phyloP scores from a whole-genome alignment of 2,888 invertebrate genomes.

The Plusia festucae region DNA sequence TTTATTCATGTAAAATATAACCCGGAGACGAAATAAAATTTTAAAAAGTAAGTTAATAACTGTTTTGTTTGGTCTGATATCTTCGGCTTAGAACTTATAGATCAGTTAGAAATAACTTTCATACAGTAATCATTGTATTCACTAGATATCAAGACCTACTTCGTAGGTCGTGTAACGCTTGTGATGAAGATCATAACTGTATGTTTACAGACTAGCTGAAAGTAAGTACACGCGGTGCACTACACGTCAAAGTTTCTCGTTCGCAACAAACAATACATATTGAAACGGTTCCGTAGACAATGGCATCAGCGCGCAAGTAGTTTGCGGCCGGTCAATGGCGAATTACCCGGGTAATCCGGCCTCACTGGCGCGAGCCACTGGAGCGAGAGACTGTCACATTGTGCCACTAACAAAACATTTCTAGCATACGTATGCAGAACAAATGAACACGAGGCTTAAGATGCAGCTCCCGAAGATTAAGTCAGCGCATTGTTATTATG shows the following conservation, averaged over 20 bases:
- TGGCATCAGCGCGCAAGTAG: constrained; percentile 9
- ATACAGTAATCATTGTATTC: too few relatives aligned
- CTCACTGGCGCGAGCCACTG: constrained; percentile 24
- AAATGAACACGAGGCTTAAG: constrained; percentile 7
- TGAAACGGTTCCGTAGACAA: constrained; percentile 14
- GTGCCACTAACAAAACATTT: constrained; percentile 31
- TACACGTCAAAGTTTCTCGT: constrained; percentile 11
- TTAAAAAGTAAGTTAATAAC: too few relatives aligned
- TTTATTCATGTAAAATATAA: too few relatives aligned
- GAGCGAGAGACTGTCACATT: constrained; percentile 27
- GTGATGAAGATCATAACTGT: not conserved
- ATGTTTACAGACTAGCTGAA: not conserved
- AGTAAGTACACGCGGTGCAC: not conserved
- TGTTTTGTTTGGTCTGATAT: too few relatives aligned
- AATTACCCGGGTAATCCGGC: constrained; percentile 42
- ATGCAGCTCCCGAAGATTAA: constrained; percentile 2
- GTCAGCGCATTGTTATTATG: not conserved
- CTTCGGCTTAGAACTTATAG: too few relatives aligned
- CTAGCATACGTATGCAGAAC: constrained; percentile 19
- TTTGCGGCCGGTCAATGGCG: constrained; percentile 35
- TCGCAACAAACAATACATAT: constrained; percentile 38
- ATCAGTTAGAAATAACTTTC: too few relatives aligned
- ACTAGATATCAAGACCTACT: too few relatives aligned
- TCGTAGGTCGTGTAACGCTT: not conserved
- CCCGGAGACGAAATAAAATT: too few relatives aligned